phyloP scores from a whole-genome alignment of 1,140 invertebrate species.

The Drepana arcuata region DNA sequence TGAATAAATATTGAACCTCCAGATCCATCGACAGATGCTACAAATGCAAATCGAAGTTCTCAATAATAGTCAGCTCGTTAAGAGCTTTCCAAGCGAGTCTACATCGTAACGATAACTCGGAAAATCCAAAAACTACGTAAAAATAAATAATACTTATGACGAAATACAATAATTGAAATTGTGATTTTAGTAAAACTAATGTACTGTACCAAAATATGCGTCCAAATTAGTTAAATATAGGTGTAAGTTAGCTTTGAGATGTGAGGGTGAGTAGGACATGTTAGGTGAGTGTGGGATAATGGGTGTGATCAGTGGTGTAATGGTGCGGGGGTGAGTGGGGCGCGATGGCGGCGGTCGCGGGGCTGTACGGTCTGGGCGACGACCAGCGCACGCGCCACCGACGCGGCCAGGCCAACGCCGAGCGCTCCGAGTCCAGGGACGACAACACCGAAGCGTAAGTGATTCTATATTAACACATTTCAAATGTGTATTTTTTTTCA shows the following conservation, averaged over 20 bases:
- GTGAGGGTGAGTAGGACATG: slow-evolving; percentile 24
- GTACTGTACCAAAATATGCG: slow-evolving; percentile 57
- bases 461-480: no score
- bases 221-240: slow-evolving; percentile 44
- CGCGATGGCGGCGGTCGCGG: slow-evolving; percentile 57
- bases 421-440: slow-evolving; percentile 61
- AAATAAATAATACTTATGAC: slow-evolving; percentile 43
- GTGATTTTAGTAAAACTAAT: slow-evolving; percentile 40
- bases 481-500: no score
- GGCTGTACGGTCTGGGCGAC: slow-evolving; percentile 57
- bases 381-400: slow-evolving; percentile 59
- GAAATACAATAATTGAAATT: slow-evolving; percentile 64
- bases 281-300: slow-evolving; percentile 17
- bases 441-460: slow-evolving; percentile 67
- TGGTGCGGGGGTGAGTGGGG: slow-evolving; percentile 8
- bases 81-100: no score
- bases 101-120: no score
- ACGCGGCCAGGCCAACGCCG: slow-evolving; percentile 52
- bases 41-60: no score
- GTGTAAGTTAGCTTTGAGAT: slow-evolving; percentile 32
- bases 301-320: slow-evolving; percentile 29
- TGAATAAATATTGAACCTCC: no score
- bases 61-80: no score
- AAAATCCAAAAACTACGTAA: no score
- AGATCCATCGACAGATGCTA: no score